A percentile compares a stretch with the other conserved stretches of the same genome.
These are phyloP conservation scores for Catostylus mosaicus DNA, from an alignment of 30 jellyfish, hydroid and myxozoan genomes.

Conservation along the genomic window DNA sequence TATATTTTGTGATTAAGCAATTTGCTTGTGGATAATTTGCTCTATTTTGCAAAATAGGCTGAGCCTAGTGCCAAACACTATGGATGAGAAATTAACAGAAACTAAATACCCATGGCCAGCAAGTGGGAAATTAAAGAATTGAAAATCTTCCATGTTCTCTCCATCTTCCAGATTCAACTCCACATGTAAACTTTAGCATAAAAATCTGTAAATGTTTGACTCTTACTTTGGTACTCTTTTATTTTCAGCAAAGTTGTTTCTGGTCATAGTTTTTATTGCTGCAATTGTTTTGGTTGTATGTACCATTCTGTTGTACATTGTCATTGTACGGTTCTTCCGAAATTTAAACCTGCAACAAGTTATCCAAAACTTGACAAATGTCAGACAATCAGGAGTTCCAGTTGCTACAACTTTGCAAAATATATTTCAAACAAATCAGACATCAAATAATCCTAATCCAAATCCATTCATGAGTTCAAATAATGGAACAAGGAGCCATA, in stretches of 20 bases:
- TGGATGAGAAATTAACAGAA: neutral
- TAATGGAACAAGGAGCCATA: neutral
- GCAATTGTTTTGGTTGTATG: neutral
- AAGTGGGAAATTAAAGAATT: neutral
- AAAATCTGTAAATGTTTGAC: neutral
- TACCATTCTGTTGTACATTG: neutral
- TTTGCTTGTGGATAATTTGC: too few species aligned
- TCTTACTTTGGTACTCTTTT: neutral
- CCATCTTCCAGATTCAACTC: too few species aligned
- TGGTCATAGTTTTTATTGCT: constrained; percentile 14
- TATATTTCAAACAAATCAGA: neutral
- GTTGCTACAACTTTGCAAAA: neutral
- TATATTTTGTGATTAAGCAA: too few species aligned
- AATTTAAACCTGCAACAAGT: neutral
- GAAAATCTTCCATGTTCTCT: neutral
- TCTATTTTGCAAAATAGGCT: too few species aligned
- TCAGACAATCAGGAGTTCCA: neutral
- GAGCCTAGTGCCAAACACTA: too few species aligned
- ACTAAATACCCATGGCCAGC: neutral
- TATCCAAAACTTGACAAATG: neutral
- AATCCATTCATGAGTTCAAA: neutral
- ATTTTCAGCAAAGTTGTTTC: constrained; percentile 17
- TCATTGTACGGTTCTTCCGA: neutral
- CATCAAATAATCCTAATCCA: constrained; percentile 4
- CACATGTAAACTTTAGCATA: neutral